Base-by-base conservation (phyloP, 2,888 invertebrate species). In the Pimpla rufipes region DNA sequence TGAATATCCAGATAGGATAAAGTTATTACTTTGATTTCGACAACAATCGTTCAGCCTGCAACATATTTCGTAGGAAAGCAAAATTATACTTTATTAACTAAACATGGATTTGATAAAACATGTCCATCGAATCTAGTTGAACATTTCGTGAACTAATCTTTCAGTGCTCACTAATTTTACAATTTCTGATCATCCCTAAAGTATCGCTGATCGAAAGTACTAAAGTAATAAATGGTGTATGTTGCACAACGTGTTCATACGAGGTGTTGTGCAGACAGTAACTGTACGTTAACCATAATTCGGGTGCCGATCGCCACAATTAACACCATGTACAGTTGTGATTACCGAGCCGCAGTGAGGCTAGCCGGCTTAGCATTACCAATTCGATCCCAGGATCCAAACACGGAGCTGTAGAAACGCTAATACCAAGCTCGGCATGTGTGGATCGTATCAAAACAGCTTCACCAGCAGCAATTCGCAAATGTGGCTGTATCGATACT, bases 261-360 rank as follows among this genome's bases (percentile, higher is more conserved):
- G 23, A 21, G 40, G 18, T 21, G 7, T 29, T 16, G 18, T 57
- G 40, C 62, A 57, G 37, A 29, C 40, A 45, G 35, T 40, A 73
- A 52, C 70, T 62, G 71, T 79, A 76, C n/a, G n/a, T n/a, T n/a
- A n/a, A n/a, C 71, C 67, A 79, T 77, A 73, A 79, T 76, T 71
- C 37, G 76, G 35, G 76, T 37, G 73, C 71, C 57, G 66, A 59
- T 79, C 73, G 62, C 70, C 50, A 62, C 79, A 79, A 79, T 79
- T 79, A 68, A 79, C 79, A 83, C 73, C 73, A 67, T 79, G 83
- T 83, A 79, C 71, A 79, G 71, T 79, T 59, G 79, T 83, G 83
- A 83, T 83, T 83, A 83, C 73, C 62, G 52, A 21, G 66, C 71
- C 70, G 66, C 66, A 55, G 75, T 70, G 76, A 76, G 59, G 67